Evolutionary conservation across 2,888 invertebrate genomes (phyloP), one percentile per base, ranked within the genome.

Genomic region (Himalopsyche anomala): DNA sequence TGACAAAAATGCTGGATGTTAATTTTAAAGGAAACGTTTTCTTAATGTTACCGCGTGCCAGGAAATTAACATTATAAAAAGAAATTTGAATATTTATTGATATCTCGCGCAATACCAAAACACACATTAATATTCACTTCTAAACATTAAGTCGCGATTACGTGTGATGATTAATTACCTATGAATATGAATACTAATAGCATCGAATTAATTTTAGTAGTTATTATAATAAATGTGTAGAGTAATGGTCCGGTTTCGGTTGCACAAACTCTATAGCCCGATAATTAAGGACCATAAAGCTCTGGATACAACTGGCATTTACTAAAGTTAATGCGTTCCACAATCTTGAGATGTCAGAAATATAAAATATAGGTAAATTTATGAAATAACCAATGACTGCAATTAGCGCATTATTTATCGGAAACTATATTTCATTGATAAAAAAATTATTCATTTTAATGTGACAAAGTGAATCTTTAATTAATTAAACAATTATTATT

Each of bases 261-360:
- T 19, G 62, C 19, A 62, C 62, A 62, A 62, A 62, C 62, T 19
- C 11, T 6, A 28, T 28, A 62, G 5, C 62, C 8, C 62, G 19
- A 19, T 62, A 62, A 62, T 62, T 62, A 62, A 62, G 62, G 19
- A 19, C 62, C 62, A 62, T 62, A 62, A 62, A 62, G 62, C 62
- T 62, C 19, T 62, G 62, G 28, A 62, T 4, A 62, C 28, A 62
- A 62, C 62, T 62, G 62, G 62, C 62, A 19, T 62, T 56, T 62
- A 19, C 11, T 62, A 0, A 62, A 62, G 8, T 62, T 19, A 19
- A 62, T 15, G 62, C 62, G 62, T 62, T 62, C 28, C 28, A 62
- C 62, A 62, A 9, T 62, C 62, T 62, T 62, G 62, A 62, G 19
- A 62, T 62, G 11, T 19, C n/a, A 62, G 8, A 62, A 62, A 62